Conservation (phyloP, 2,113 vertebrate genomes). For the Dromaius novaehollandiae region DNA sequence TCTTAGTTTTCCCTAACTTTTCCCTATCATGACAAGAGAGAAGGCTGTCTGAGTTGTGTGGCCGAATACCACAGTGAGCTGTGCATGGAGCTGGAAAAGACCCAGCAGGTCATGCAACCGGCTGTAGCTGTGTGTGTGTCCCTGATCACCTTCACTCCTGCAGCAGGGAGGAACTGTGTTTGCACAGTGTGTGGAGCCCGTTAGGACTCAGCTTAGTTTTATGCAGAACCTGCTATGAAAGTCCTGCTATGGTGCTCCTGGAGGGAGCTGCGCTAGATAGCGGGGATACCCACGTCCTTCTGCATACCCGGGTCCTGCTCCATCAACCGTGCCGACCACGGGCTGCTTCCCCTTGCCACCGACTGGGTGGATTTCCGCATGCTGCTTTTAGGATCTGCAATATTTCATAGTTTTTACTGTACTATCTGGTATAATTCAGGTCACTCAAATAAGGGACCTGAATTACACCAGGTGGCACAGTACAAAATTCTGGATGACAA, state of each 20-base stretch:
- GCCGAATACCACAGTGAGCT: neutral
- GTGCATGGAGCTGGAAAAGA: rapidly evolving
- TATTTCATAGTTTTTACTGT: neutral
- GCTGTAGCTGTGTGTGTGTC: rapidly evolving
- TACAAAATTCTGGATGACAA: neutral
- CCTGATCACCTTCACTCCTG: rapidly evolving
- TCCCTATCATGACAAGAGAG: neutral
- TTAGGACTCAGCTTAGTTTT: neutral
- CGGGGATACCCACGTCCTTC: rapidly evolving
- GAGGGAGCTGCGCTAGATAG: neutral
- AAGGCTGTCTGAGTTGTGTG: neutral
- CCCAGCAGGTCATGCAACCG: neutral
- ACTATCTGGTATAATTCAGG: no score
- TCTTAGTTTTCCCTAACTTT: neutral
- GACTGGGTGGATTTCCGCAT: rapidly evolving
- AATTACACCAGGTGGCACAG: no score
- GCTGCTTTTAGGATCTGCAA: neutral
- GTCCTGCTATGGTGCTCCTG: neutral
- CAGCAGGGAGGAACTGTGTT: no score
- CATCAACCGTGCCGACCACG: rapidly evolving
- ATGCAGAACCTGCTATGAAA: neutral
- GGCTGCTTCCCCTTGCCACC: neutral
- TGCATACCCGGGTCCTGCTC: rapidly evolving
- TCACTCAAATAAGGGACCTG: no score
- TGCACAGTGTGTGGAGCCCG: rapidly evolving